These are phyloP conservation scores for Machimus atricapillus DNA, from an alignment of 2,888 invertebrate species.

Conservation along the genomic window DNA sequence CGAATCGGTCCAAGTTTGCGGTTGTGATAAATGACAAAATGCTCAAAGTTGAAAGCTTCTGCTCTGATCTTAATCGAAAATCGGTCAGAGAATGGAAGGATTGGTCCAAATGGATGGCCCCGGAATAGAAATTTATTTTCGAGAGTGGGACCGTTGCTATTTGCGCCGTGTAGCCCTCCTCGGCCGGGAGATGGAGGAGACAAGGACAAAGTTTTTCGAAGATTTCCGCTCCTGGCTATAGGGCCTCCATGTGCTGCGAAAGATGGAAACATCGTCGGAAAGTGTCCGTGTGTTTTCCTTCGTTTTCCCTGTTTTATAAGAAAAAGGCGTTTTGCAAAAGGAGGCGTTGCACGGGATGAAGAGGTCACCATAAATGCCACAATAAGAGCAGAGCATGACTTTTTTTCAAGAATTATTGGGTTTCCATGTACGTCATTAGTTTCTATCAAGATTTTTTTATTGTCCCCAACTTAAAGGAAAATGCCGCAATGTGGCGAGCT, in stretches of 20 bases:
- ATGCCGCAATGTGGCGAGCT: background rate
- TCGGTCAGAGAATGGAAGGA: conserved; percentile 35
- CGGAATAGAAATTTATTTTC: conserved; percentile 31
- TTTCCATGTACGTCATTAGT: conserved; percentile 2
- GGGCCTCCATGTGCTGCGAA: background rate
- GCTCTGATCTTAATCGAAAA: conserved; percentile 37
- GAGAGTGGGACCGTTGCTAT: background rate
- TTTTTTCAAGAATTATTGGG: background rate
- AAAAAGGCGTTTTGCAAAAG: background rate
- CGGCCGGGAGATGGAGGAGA: background rate
- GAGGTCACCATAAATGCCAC: conserved; percentile 28
- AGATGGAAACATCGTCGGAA: conserved; percentile 1
- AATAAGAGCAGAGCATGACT: conserved; percentile 1
- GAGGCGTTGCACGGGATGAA: background rate
- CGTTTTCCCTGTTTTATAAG: background rate
- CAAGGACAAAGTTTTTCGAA: conserved; percentile 2
- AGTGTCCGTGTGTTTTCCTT: background rate
- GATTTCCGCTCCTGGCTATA: background rate
- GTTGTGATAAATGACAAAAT: conserved; percentile 38
- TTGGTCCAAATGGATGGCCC: conserved; percentile 19
- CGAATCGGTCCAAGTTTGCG: conserved; percentile 11
- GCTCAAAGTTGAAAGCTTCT: conserved; percentile 35
- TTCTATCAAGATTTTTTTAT: background rate
- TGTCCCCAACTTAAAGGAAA: background rate
- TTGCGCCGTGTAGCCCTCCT: background rate